These are phyloP conservation scores for Hypolimnas misippus DNA, from an alignment of 2,888 invertebrate species.

Conservation along the genomic window DNA sequence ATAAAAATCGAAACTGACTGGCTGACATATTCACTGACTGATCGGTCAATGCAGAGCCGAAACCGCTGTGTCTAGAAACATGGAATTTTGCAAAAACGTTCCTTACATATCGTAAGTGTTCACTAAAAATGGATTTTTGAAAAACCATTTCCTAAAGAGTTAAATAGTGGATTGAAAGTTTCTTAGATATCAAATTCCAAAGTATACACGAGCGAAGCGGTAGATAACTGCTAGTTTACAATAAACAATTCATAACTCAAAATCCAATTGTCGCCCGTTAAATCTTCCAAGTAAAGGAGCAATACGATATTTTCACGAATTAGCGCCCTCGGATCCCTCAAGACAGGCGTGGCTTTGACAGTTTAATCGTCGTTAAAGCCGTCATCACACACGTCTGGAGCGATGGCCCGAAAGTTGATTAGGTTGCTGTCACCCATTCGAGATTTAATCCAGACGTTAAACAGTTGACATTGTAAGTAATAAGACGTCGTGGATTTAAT, in stretches of 20 bases:
- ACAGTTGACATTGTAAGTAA: constrained; percentile 30
- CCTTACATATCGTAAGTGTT: no score
- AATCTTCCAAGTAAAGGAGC: constrained; percentile 31
- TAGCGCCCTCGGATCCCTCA: constrained; percentile 50
- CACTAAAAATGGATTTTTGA: no score
- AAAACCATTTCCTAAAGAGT: no score
- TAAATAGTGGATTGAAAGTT: no score
- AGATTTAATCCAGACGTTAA: constrained; percentile 66
- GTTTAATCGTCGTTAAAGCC: constrained; percentile 76
- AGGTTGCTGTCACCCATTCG: constrained; percentile 73
- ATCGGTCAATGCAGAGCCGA: no score
- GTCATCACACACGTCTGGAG: constrained; percentile 69
- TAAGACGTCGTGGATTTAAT: constrained; percentile 7
- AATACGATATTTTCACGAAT: constrained; percentile 50
- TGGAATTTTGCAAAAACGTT: no score
- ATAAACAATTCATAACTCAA: background rate
- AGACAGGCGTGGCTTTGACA: constrained; percentile 62
- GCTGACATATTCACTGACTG: no score
- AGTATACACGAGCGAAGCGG: no score
- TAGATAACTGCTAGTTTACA: no score
- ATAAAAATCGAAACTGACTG: no score
- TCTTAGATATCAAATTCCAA: no score
- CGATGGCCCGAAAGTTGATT: constrained; percentile 80
- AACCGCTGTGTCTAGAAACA: no score
- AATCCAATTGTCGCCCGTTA: constrained; percentile 11